These are phyloP conservation scores for Propithecus coquereli DNA, from an alignment of 2,113 vertebrate genomes.

Conservation along the genomic window DNA sequence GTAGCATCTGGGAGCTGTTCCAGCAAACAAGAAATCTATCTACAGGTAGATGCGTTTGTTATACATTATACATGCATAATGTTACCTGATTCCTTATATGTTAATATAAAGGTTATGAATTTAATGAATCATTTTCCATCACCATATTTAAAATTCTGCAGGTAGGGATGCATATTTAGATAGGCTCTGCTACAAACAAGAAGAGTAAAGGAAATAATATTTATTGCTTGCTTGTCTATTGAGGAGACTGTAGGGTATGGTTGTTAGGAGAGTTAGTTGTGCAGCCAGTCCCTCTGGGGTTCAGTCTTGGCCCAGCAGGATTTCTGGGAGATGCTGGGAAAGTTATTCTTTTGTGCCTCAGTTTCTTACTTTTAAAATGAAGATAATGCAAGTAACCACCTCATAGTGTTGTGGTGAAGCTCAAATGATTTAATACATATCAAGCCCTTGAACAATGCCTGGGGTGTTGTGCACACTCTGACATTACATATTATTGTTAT, in stretches of 20 bases:
- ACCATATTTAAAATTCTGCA: background rate
- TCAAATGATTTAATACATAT: background rate
- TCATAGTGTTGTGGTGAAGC: background rate
- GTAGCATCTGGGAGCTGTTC: background rate
- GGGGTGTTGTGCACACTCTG: background rate
- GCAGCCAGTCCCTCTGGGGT: background rate
- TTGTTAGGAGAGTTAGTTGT: background rate
- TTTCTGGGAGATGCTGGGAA: background rate
- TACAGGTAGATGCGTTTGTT: background rate
- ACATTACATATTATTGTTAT: background rate
- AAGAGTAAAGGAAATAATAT: conserved; percentile 4
- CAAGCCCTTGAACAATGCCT: background rate
- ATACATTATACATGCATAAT: background rate
- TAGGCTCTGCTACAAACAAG: background rate
- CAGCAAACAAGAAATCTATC: background rate
- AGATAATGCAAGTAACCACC: background rate
- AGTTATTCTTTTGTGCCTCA: background rate
- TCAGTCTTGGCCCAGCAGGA: background rate
- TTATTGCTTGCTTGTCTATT: background rate
- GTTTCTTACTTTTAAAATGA: background rate
- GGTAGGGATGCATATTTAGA: background rate
- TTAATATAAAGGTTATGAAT: conserved; percentile 18
- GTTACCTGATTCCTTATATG: background rate
- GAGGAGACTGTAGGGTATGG: background rate
- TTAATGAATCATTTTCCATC: background rate